These are phyloP conservation scores for Cheilosia vulpina DNA, from an alignment of 2,888 invertebrate genomes.

Conservation along the genomic window DNA sequence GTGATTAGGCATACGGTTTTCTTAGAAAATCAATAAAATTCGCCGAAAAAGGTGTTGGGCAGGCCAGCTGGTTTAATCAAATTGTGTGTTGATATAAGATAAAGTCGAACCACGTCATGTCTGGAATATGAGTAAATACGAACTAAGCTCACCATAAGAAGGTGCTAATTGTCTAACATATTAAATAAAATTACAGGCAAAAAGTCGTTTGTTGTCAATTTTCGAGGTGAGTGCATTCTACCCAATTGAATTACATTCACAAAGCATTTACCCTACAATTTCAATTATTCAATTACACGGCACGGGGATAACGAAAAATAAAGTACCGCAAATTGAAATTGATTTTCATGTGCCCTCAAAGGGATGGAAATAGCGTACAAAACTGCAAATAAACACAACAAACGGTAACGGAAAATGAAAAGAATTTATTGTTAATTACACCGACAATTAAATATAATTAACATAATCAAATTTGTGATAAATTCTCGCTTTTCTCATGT, in stretches of 20 bases:
- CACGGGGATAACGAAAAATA: neutral
- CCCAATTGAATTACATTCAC: conserved; percentile 26
- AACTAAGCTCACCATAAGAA: neutral
- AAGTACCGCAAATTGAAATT: conserved; percentile 26
- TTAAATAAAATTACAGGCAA: neutral
- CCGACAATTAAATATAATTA: conserved; percentile 66
- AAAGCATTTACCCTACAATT: conserved; percentile 6
- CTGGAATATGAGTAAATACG: too few relatives aligned
- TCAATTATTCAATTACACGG: conserved; percentile 14
- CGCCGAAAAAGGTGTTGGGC: conserved; percentile 5
- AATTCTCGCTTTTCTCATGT: conserved; percentile 45
- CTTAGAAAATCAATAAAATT: conserved; percentile 12
- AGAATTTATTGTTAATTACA: conserved; percentile 58
- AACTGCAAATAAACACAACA: conserved; percentile 12
- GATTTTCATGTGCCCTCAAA: neutral
- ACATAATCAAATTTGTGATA: conserved; percentile 70
- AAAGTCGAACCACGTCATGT: neutral
- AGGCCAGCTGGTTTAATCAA: neutral
- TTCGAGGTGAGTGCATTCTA: neutral
- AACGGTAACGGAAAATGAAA: conserved; percentile 14
- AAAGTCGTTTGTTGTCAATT: neutral
- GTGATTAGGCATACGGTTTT: neutral
- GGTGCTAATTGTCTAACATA: neutral
- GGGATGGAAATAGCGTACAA: conserved; percentile 18
- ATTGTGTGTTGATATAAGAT: neutral